These are phyloP conservation scores for Acyrthosiphon pisum DNA, from an alignment of 1,140 invertebrate genomes.

Conservation along the genomic window DNA sequence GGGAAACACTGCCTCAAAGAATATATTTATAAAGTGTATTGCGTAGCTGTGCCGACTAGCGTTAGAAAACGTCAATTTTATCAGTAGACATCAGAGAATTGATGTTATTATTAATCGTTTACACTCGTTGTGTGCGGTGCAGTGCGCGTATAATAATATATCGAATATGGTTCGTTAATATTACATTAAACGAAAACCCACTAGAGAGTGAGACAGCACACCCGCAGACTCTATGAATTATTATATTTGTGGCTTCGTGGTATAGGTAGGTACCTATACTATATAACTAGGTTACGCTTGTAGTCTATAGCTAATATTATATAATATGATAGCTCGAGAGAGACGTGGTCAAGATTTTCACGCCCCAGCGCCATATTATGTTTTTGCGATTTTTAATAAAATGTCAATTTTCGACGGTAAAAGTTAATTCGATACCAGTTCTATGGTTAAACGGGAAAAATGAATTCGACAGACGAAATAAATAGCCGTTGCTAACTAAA, in stretches of 20 bases:
- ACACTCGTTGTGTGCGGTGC: neutral
- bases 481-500: neutral
- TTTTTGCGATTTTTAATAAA: neutral
- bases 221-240: neutral
- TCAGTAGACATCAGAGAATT: neutral
- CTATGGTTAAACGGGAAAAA: neutral
- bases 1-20: too few relatives aligned
- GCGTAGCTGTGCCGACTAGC: neutral
- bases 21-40: neutral
- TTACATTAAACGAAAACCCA: neutral
- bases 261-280: neutral
- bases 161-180: neutral
- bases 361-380: neutral
- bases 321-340: neutral
- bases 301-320: too few relatives aligned
- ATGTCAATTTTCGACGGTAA: neutral
- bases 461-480: neutral
- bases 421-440: neutral
- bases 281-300: too few relatives aligned
- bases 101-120: neutral
- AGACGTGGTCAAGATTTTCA: neutral
- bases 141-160: neutral
- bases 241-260: neutral
- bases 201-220: neutral
- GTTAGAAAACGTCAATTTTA: neutral